Base-by-base conservation (phyloP, 2,113 vertebrate species). In the Sinocyclocheilus anshuiensis region DNA sequence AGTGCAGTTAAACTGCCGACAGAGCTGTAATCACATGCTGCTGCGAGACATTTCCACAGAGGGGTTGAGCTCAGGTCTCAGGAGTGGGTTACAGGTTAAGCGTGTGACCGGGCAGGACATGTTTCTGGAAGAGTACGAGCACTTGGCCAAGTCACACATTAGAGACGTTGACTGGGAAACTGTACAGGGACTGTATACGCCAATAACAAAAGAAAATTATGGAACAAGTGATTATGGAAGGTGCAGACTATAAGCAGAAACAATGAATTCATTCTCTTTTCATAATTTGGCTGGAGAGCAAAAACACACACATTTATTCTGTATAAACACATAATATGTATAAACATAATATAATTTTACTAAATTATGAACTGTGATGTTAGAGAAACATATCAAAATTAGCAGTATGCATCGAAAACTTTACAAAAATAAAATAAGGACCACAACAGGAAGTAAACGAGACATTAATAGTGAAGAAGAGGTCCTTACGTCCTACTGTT, bases 41-140 rank as follows among this genome's bases (percentile, higher is more conserved):
- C 36, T 77, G 74, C 4, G 24, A 75, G 11, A 63, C 29, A 22
- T 63, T 45, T 16, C 50, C 78, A 42, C 57, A 15, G 20, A 80
- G 78, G 78, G 75, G 12, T 50, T 69, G 61, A 81, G 61, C 59
- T 67, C 71, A 26, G 71, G 53, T 76, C 69, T 36, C 71, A 42
- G 39, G 71, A 74, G 71, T 24, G 12, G 59, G 67, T 83, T 53
- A 36, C 57, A 45, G 29, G 26, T 45, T 20, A 20, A 69, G 76
- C 1, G 16, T 29, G 22, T 33, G 71, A 86, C 69, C 61, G 42
- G 81, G 59, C 61, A 71, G 69, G 77, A 71, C 75, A 77, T 48
- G 48, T 55, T 59, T 36, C 29, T 36, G 77, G 77, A 42, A 13
- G 20, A 39, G 22, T 16, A 63, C 12, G 4, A 80, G 33, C 55